A percentile compares a stretch with the other conserved stretches of the same genome.
phyloP scores from a whole-genome alignment of 2,888 invertebrate species.

The Eurois occulta region DNA sequence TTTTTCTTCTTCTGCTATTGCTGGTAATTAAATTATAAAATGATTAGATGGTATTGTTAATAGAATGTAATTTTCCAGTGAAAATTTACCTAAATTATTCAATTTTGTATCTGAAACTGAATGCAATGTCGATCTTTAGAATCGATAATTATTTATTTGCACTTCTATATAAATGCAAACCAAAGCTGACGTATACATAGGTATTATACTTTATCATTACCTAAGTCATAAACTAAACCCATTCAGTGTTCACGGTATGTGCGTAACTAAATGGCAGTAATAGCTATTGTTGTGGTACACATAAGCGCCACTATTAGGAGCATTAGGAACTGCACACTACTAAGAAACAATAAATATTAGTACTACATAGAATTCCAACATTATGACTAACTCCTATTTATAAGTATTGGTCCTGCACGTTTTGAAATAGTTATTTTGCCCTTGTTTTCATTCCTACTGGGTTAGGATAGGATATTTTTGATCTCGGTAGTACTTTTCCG shows the following conservation, averaged over 20 bases:
- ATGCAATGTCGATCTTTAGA: neutral
- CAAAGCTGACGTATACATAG: neutral
- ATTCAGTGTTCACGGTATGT: neutral
- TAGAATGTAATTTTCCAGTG: too few relatives aligned
- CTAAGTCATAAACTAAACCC: neutral
- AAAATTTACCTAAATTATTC: too few relatives aligned
- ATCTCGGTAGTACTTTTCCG: neutral
- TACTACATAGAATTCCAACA: conserved; percentile 4
- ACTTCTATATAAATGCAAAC: neutral
- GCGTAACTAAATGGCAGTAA: neutral
- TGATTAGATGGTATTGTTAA: neutral
- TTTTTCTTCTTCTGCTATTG: neutral
- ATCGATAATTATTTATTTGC: neutral
- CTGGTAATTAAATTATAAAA: neutral
- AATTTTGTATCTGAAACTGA: neutral
- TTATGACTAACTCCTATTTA: conserved; percentile 6
- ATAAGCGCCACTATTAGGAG: conserved; percentile 28
- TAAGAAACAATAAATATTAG: conserved; percentile 21
- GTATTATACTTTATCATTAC: neutral
- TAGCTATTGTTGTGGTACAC: neutral
- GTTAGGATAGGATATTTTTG: neutral
- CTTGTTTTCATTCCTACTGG: neutral
- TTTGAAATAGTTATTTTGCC: neutral
- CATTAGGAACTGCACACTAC: conserved; percentile 4
- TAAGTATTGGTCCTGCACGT: neutral